Evolutionary conservation across 1,140 invertebrate species (phyloP), one percentile per base, ranked within the genome.

Genomic region (Temnothorax longispinosus): DNA sequence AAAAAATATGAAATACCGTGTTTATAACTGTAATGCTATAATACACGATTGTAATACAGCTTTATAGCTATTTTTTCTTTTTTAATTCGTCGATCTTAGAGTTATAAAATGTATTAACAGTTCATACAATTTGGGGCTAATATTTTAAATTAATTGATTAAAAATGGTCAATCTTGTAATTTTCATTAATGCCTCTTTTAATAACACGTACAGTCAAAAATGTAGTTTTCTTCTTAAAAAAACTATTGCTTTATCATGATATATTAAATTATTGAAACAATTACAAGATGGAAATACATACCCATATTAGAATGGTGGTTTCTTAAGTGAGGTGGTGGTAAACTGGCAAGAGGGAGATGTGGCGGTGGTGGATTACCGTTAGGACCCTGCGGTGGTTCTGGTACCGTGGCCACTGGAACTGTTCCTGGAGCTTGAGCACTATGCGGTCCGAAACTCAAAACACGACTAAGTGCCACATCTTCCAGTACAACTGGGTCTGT

Each of bases 401-500:
- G 93, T 47, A 94, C 92, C 18, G 93, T 91, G 32, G 94, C 78
- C 38, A 95, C 94, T 60, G 94, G 94, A 44, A 94, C 94, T 27
- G 94, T 93, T 21, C 94, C 94, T n/a, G 95, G 94, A 35, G 94
- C 91, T 84, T 95, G 94, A 72, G 94, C 88, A 32, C 94, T 93
- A 87, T 96, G 96, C 6, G 96, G 96, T 41, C 96, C 95, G 87
- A 96, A 97, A 4, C 95, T 96, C 54, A 97, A 92, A 44, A 97
- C 96, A 5, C 95, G 93, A 85, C 96, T 96, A 2, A 97, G 88
- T 32, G 96, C 95, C 7, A 98, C 96, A 94, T 99, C 98, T 93
- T 99, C 98, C 18, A 99, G 95, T 3, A 99, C 98, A 0, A 99
- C 98, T 2, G 99, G 99, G 95, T 99, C 99, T 4, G 97, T 96